Evolutionary conservation across 2,797 vertebrate species (phyloP).

Genomic region (Podargus strigoides): DNA sequence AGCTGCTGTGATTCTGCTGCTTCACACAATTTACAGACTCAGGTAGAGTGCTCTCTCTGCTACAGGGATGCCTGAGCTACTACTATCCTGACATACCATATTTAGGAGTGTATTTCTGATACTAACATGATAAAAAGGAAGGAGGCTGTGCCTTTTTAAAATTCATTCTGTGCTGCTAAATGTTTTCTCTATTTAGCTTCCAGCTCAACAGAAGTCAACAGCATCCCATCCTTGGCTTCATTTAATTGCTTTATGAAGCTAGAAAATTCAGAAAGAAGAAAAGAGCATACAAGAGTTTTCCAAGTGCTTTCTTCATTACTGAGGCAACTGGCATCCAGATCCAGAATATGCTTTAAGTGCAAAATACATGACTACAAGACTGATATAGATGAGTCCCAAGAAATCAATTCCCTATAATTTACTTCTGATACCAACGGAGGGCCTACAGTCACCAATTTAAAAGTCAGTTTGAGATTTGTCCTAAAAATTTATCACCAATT

Average conservation of each 20-base stretch:
- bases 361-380: neutral
- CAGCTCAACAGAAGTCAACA: neutral
- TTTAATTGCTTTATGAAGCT: neutral
- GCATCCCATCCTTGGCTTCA: neutral
- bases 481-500: slow-evolving; percentile 8
- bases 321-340: neutral
- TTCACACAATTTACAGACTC: neutral
- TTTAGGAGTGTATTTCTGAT: neutral
- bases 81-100: neutral
- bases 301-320: slow-evolving; percentile 26
- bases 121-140: neutral
- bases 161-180: neutral
- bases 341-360: slow-evolving; percentile 15
- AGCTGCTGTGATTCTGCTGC: neutral
- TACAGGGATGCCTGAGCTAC: neutral
- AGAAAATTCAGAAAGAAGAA: neutral
- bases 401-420: slow-evolving; percentile 30
- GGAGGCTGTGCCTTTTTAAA: neutral
- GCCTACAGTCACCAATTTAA: slow-evolving; percentile 11
- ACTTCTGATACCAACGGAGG: neutral
- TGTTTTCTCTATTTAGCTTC: neutral
- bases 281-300: neutral
- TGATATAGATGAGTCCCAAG: slow-evolving; percentile 13
- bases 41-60: neutral
- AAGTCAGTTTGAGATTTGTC: slow-evolving; percentile 7